Evolutionary conservation across 2,888 invertebrate species (phyloP).

Genomic region (Xestia rhomboidea): DNA sequence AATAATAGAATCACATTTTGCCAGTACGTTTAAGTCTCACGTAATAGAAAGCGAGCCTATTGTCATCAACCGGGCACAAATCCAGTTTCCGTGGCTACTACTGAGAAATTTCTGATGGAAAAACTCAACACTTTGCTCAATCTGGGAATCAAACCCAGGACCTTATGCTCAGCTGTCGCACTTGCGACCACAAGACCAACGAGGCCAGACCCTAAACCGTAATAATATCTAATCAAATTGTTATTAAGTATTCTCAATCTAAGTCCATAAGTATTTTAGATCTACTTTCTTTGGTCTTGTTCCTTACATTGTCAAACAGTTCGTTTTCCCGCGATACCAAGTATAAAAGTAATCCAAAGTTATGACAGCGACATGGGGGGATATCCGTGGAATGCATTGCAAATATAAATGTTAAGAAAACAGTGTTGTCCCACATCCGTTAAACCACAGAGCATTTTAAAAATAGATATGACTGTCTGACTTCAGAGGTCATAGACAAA

Average conservation of each 20-base stretch:
- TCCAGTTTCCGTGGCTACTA: background rate
- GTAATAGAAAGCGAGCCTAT: too few species aligned
- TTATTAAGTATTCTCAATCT: background rate
- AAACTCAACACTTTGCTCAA: background rate
- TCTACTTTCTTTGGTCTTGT: too few species aligned
- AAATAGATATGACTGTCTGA: slow-evolving; percentile 1
- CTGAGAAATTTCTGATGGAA: background rate
- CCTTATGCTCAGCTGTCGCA: background rate
- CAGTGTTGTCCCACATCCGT: slow-evolving; percentile 17
- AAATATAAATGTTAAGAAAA: slow-evolving; percentile 43
- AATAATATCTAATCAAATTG: background rate
- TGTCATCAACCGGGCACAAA: background rate
- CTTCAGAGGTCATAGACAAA: background rate
- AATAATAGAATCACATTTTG: too few species aligned
- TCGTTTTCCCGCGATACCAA: slow-evolving; percentile 8
- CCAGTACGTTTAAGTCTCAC: too few species aligned
- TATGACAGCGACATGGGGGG: slow-evolving; percentile 38
- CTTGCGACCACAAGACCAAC: background rate
- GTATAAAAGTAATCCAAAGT: slow-evolving; percentile 45
- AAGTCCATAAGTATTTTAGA: background rate
- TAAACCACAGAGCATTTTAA: background rate
- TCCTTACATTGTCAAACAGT: slow-evolving; percentile 12
- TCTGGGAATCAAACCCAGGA: background rate
- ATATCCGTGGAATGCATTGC: slow-evolving; percentile 54
- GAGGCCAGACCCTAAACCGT: background rate